These are phyloP conservation scores for Vulpes vulpes DNA, from an alignment of 2,113 vertebrate genomes.

Conservation along the genomic window DNA sequence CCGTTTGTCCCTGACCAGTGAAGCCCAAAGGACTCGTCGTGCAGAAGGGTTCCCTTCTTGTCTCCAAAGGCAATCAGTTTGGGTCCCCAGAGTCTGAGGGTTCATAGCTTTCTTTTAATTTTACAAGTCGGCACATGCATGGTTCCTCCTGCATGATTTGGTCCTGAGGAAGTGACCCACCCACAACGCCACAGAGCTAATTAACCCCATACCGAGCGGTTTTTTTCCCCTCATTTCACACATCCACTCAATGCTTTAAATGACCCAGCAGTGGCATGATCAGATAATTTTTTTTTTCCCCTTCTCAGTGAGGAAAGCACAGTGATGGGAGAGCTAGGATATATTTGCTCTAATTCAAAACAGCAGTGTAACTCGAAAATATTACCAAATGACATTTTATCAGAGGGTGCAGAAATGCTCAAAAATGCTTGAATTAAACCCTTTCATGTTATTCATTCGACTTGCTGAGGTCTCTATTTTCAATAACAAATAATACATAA, in stretches of 20 bases:
- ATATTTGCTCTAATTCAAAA: slow-evolving; percentile 52
- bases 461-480: slow-evolving; percentile 19
- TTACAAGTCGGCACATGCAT: slow-evolving; percentile 9
- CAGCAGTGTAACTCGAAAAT: neutral
- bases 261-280: slow-evolving; percentile 59
- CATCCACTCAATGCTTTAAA: slow-evolving; percentile 61
- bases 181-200: slow-evolving; percentile 58
- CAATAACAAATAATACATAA: slow-evolving; percentile 45
- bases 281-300: neutral
- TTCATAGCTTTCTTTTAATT: slow-evolving; percentile 56
- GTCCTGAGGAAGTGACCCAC: slow-evolving; percentile 60
- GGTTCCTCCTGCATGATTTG: slow-evolving; percentile 47
- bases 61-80: slow-evolving; percentile 55
- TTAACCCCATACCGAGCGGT: slow-evolving; percentile 61
- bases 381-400: slow-evolving; percentile 42
- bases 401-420: neutral
- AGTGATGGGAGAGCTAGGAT: neutral
- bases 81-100: neutral
- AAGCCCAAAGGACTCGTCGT: slow-evolving; percentile 25
- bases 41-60: slow-evolving; percentile 49
- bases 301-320: slow-evolving; percentile 2
- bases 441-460: slow-evolving; percentile 55
- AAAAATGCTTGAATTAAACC: neutral
- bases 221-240: slow-evolving; percentile 61
- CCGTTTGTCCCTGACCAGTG: slow-evolving; percentile 23